These are phyloP conservation scores for Allophyes oxyacanthae DNA, from an alignment of 2,888 invertebrate genomes.

Conservation along the genomic window DNA sequence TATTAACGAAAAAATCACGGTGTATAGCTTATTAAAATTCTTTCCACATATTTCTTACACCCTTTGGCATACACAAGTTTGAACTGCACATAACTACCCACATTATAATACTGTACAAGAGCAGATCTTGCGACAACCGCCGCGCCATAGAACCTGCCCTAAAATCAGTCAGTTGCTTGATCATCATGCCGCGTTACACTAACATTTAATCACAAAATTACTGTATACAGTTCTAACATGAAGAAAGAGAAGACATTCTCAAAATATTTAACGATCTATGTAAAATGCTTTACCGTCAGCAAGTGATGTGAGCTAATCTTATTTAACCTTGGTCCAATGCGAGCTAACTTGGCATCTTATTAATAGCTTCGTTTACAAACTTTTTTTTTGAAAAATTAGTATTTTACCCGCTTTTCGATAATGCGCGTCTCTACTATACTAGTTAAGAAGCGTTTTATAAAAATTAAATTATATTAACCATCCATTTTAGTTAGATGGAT, in stretches of 20 bases:
- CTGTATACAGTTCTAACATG: slow-evolving; percentile 85
- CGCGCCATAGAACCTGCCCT: slow-evolving; percentile 68
- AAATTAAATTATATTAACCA: slow-evolving; percentile 55
- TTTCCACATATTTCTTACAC: neutral
- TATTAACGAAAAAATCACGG: no score
- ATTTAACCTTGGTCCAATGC: slow-evolving; percentile 86
- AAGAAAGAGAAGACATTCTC: slow-evolving; percentile 74
- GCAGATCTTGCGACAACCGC: slow-evolving; percentile 61
- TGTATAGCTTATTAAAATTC: slow-evolving; percentile 1
- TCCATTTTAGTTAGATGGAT: slow-evolving; percentile 17
- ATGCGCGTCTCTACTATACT: slow-evolving; percentile 65
- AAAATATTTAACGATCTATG: slow-evolving; percentile 72
- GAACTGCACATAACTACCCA: slow-evolving; percentile 68
- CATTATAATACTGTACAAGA: slow-evolving; percentile 76
- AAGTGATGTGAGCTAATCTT: slow-evolving; percentile 85
- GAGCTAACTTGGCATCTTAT: slow-evolving; percentile 86
- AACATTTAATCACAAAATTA: slow-evolving; percentile 83
- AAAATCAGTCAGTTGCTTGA: slow-evolving; percentile 81
- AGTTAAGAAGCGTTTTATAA: slow-evolving; percentile 52
- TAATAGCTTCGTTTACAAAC: slow-evolving; percentile 59
- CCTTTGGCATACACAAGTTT: neutral
- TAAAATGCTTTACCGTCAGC: slow-evolving; percentile 82
- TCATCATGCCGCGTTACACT: slow-evolving; percentile 75
- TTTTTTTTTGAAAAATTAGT: slow-evolving; percentile 51
- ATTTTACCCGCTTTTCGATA: slow-evolving; percentile 67